Conservation (phyloP, 2,797 vertebrate species). For the Oophaga sylvatica region DNA sequence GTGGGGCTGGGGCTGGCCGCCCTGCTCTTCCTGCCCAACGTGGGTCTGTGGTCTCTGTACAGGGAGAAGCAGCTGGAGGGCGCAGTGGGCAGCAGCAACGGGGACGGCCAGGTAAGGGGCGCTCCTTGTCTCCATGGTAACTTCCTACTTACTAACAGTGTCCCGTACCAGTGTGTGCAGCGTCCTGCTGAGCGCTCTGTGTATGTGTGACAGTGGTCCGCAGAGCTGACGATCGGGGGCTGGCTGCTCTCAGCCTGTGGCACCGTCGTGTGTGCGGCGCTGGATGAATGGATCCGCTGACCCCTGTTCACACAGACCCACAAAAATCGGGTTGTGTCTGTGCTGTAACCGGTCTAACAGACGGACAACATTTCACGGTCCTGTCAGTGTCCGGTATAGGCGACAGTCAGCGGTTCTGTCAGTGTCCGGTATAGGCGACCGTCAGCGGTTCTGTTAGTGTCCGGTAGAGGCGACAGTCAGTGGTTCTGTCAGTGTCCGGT, state of each 20-base stretch:
- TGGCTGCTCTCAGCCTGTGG: too few relatives aligned
- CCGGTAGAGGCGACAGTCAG: too few relatives aligned
- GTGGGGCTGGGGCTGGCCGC: slow-evolving; percentile 84
- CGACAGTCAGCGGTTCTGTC: too few relatives aligned
- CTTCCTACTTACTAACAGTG: neutral
- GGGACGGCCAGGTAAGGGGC: slow-evolving; percentile 69
- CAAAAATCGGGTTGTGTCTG: too few relatives aligned
- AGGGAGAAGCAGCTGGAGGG: slow-evolving; percentile 84
- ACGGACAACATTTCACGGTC: too few relatives aligned
- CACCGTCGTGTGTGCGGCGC: neutral
- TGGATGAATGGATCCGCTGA: neutral
- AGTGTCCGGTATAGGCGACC: too few relatives aligned
- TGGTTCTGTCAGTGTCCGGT: too few relatives aligned
- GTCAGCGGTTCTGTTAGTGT: too few relatives aligned
- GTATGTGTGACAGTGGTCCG: neutral
- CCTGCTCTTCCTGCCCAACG: slow-evolving; percentile 89
- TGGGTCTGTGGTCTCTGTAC: slow-evolving; percentile 91
- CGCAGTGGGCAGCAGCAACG: slow-evolving; percentile 67
- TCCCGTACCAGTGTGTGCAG: neutral
- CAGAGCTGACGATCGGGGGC: neutral
- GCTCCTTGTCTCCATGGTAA: neutral
- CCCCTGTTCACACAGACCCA: too few relatives aligned
- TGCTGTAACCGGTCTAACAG: too few relatives aligned
- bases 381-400: too few relatives aligned
- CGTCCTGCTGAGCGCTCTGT: neutral